Evolutionary conservation across 2,113 vertebrate genomes (phyloP), one percentile per base, ranked within the genome.

Genomic region (Gadus macrocephalus): DNA sequence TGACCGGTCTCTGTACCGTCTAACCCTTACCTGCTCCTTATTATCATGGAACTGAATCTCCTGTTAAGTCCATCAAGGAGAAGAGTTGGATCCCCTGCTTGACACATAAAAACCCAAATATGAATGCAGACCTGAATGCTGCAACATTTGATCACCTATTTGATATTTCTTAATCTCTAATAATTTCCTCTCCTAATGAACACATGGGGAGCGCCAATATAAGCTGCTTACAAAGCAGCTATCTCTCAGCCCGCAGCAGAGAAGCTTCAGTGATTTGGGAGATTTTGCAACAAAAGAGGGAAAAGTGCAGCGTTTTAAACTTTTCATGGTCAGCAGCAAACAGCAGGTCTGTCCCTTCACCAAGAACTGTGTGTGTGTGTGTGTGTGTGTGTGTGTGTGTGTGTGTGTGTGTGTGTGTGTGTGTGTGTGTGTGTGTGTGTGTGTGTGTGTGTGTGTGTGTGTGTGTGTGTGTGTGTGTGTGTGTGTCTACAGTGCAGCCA

Each of bases 181-280:
- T 70, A 61, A 70, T 78, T 77, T 68, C 42, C 60, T 73, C 19
- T 72, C 64, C 71, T 73, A 70, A 80, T 71, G 81, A 85, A 82
- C 58, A 83, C 78, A 15, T 17, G 12, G 73, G 75, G 80, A 84
- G 79, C 77, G 81, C 73, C 77, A 75, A 19, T 25, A 19, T 16
- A 73, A 70, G 74, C 63, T 67, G 82, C 78, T 77, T 70, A 84
- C 69, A 77, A 68, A 78, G 83, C 85, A 78, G 49, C 69, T 85
- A 82, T 86, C 86, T 77, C 83, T 25, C 64, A 87, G 82, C 68
- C 22, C 15, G 38, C 22, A 42, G 78, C 73, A 67, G 73, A 38
- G 77, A 77, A 74, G 68, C 78, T 69, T 59, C 68, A 55, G 60
- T 64, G 42, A 58, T 75, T 69, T 31, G 70, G 68, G 76, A 56